Evolutionary conservation across 2,797 vertebrate genomes (phyloP).

Genomic region (Carcharodon carcharias): DNA sequence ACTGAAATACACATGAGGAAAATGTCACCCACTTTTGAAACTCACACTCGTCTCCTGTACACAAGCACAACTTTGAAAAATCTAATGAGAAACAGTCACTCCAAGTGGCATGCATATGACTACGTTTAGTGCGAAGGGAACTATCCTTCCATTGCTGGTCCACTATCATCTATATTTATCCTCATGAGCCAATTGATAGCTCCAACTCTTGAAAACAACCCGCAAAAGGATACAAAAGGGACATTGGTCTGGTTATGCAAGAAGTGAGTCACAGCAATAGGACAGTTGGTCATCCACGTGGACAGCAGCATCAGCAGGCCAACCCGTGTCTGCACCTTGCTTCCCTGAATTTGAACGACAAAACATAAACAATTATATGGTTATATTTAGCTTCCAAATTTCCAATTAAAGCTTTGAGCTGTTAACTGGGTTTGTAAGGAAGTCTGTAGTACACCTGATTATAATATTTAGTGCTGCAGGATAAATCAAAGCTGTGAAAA

Average conservation of each 20-base stretch:
- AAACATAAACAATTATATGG: not conserved
- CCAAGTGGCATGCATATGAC: not conserved
- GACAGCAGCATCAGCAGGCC: conserved; percentile 94
- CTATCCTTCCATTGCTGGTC: not conserved
- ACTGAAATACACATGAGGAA: not conserved
- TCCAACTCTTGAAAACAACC: not conserved
- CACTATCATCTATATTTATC: not conserved
- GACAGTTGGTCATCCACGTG: conserved; percentile 94
- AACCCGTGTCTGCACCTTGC: conserved; percentile 93
- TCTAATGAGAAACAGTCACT: not conserved
- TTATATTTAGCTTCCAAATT: not conserved
- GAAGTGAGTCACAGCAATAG: conserved; percentile 94
- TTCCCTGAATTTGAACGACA: conserved; percentile 66
- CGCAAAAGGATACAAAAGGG: conserved; percentile 88
- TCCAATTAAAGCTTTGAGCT: not conserved
- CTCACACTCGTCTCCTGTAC: not conserved
- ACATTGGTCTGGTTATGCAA: conserved; percentile 94
- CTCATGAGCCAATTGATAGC: not conserved
- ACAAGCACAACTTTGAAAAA: not conserved
- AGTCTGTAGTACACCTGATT: not conserved
- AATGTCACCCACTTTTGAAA: not conserved
- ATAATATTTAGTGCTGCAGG: not conserved
- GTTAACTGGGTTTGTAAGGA: not conserved
- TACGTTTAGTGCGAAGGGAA: not conserved
- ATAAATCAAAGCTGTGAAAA: conserved; percentile 43